phyloP scores from a whole-genome alignment of 2,113 vertebrate species.

The Typhlomys cinereus region DNA sequence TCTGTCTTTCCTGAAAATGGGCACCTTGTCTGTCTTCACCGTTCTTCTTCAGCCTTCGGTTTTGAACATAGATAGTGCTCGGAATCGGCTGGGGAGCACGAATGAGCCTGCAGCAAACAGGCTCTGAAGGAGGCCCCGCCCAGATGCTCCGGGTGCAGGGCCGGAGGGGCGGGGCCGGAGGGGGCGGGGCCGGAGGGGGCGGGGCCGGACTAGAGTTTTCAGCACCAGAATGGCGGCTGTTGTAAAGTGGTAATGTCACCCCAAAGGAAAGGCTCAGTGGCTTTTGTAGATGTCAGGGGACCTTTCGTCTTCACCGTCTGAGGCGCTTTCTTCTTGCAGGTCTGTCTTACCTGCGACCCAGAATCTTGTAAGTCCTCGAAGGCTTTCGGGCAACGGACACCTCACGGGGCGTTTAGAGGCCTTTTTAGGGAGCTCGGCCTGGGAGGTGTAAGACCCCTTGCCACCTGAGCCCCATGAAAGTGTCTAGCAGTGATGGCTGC shows the following conservation, averaged over 20 bases:
- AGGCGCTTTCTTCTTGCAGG: neutral
- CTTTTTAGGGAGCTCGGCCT: neutral
- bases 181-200: no score
- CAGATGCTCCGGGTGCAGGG: no score
- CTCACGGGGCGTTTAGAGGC: neutral
- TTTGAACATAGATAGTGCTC: no score
- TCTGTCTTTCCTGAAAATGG: no score
- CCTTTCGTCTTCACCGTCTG: neutral
- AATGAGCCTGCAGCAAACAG: no score
- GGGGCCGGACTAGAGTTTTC: no score
- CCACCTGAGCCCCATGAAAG: neutral
- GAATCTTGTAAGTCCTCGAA: neutral
- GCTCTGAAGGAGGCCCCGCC: no score
- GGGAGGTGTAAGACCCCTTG: rapidly evolving
- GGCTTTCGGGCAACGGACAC: rapidly evolving
- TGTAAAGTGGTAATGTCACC: neutral
- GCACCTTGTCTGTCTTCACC: neutral
- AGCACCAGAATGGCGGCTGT: neutral
- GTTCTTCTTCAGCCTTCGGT: no score
- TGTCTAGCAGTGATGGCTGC: no score
- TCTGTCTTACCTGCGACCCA: neutral
- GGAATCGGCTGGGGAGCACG: no score
- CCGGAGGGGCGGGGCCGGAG: no score
- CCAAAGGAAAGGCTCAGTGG: neutral
- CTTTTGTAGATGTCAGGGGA: neutral